Evolutionary conservation across 2,888 invertebrate species (phyloP).

Genomic region (Callyntrura guangdongensis): DNA sequence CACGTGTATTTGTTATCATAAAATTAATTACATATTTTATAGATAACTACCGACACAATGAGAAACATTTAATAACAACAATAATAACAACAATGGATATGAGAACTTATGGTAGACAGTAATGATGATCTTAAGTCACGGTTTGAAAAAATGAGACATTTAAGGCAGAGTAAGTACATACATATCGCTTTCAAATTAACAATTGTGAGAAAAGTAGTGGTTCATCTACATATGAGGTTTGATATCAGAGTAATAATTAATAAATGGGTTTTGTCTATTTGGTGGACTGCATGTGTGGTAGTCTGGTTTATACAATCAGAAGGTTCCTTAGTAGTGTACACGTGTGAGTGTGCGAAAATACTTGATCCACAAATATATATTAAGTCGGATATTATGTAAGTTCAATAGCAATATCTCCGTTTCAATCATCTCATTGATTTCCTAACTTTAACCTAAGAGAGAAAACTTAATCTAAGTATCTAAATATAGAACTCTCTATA

Average conservation of each 20-base stretch:
- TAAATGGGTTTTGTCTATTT: constrained; percentile 43
- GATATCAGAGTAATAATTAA: constrained; percentile 57
- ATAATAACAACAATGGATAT: constrained; percentile 70
- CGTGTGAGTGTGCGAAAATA: constrained; percentile 84
- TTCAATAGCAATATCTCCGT: constrained; percentile 75
- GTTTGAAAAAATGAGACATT: constrained; percentile 76
- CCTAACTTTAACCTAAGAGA: constrained; percentile 30
- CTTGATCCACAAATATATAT: constrained; percentile 80
- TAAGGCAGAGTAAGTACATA: constrained; percentile 78
- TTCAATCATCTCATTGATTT: constrained; percentile 66
- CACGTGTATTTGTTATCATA: constrained; percentile 33
- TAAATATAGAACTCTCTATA: constrained; percentile 77
- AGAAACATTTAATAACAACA: constrained; percentile 75
- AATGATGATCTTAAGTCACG: constrained; percentile 75
- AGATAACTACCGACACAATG: constrained; percentile 57
- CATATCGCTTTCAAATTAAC: constrained; percentile 63
- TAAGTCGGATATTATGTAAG: constrained; percentile 67
- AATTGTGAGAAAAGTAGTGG: constrained; percentile 69
- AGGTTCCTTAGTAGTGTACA: constrained; percentile 55
- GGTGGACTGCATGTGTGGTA: constrained; percentile 50
- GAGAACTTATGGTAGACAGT: constrained; percentile 76
- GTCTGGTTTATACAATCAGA: constrained; percentile 57
- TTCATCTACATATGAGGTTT: constrained; percentile 53
- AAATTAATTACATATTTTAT: constrained; percentile 51
- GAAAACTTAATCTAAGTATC: constrained; percentile 57